Evolutionary conservation across 2,113 vertebrate genomes (phyloP).

Genomic region (Rafetus swinhoei): DNA sequence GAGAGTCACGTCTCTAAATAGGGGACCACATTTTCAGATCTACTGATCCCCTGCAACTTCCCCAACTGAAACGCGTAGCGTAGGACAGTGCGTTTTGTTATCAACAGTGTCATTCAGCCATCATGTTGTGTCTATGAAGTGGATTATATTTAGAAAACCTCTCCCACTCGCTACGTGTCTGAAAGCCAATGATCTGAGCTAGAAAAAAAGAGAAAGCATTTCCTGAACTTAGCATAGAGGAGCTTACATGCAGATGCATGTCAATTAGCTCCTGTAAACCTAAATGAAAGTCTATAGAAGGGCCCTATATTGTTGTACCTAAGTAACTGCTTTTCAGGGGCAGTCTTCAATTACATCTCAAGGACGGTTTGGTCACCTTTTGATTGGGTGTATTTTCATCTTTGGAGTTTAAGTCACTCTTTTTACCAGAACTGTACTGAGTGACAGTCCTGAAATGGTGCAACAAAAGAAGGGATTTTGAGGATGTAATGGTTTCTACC

Average conservation of each 20-base stretch:
- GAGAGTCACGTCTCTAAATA: background rate
- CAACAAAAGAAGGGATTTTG: background rate
- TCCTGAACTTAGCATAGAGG: background rate
- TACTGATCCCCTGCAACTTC: background rate
- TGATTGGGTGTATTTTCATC: background rate
- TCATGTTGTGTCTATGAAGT: background rate
- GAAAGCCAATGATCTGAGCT: background rate
- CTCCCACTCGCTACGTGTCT: rapidly evolving
- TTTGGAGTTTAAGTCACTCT: background rate
- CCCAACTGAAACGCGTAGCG: background rate
- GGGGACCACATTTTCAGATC: background rate
- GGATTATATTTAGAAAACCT: background rate
- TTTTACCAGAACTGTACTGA: background rate
- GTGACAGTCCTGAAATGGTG: background rate
- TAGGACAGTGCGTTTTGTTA: background rate
- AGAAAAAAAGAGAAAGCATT: background rate
- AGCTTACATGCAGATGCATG: background rate
- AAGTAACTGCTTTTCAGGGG: background rate
- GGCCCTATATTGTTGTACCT: background rate
- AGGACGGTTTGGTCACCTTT: background rate
- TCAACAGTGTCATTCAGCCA: background rate
- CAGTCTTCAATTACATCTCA: background rate
- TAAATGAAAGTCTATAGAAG: background rate
- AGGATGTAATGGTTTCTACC: background rate
- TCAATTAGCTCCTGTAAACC: background rate